phyloP scores from a whole-genome alignment of 2,113 vertebrate genomes.

The Sebastes schlegelii region DNA sequence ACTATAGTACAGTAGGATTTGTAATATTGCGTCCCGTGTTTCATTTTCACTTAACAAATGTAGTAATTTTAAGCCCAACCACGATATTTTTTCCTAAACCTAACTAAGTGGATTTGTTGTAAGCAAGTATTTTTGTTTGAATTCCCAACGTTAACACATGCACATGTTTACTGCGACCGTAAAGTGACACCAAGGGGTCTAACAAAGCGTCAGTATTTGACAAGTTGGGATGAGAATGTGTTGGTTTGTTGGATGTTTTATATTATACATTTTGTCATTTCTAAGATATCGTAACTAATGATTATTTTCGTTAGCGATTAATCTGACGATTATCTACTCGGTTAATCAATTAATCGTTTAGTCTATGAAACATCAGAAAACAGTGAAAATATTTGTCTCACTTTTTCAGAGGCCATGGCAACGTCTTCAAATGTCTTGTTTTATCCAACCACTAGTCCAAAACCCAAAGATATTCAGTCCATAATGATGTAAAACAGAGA shows the following conservation, averaged over 20 bases:
- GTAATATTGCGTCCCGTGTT: no score
- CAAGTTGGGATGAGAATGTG: no score
- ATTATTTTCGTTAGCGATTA: neutral
- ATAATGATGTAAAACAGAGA: neutral
- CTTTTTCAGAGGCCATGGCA: neutral
- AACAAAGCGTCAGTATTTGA: no score
- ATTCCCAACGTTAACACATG: no score
- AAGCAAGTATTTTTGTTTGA: no score
- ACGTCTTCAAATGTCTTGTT: neutral
- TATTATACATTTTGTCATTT: neutral
- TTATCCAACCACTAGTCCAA: neutral
- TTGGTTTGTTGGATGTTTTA: neutral
- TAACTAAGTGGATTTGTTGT: no score
- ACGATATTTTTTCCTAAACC: no score
- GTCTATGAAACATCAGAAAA: neutral
- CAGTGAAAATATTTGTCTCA: neutral
- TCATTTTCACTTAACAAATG: no score
- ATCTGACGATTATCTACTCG: neutral
- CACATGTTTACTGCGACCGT: no score
- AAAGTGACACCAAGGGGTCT: no score
- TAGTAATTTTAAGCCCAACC: no score
- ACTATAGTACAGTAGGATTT: no score
- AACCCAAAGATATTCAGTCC: neutral
- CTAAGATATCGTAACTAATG: neutral
- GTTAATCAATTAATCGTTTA: neutral